Evolutionary conservation across 2,113 vertebrate genomes (phyloP).

Genomic region (Ceyx margarethae): DNA sequence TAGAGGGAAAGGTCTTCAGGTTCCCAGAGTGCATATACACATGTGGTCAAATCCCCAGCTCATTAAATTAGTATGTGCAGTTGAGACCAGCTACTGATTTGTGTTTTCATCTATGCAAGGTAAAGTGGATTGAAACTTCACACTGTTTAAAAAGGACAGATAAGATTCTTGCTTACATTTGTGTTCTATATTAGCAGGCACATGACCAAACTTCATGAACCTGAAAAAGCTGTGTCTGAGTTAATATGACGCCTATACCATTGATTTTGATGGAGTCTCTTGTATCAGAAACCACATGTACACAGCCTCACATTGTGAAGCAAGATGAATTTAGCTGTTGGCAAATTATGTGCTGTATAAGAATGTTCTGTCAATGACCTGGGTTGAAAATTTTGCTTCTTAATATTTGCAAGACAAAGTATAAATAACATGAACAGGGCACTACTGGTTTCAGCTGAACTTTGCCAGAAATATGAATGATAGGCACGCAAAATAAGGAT

Average conservation of each 20-base stretch:
- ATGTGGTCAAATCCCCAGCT: conserved; percentile 25
- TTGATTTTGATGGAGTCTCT: conserved; percentile 51
- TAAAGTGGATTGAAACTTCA: conserved; percentile 59
- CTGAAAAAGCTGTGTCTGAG: conserved; percentile 17
- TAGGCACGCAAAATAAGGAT: conserved; percentile 50
- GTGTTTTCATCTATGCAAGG: conserved; percentile 57
- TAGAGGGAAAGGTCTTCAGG: conserved; percentile 3
- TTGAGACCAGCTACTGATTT: conserved; percentile 42
- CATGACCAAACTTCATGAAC: conserved; percentile 8
- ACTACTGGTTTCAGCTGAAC: conserved; percentile 69
- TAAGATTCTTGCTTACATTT: conserved; percentile 39
- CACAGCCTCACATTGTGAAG: conserved; percentile 54
- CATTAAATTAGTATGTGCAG: conserved; percentile 31
- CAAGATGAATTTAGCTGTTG: conserved; percentile 73
- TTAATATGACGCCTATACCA: background rate
- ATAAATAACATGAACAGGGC: conserved; percentile 49
- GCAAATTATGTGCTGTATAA: conserved; percentile 65
- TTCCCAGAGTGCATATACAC: background rate
- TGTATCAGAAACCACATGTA: conserved; percentile 54
- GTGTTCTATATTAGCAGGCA: conserved; percentile 44
- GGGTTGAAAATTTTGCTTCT: conserved; percentile 61
- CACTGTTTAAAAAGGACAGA: conserved; percentile 40
- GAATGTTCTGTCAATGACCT: conserved; percentile 45
- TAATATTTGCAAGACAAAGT: conserved; percentile 58
- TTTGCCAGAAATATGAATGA: conserved; percentile 57